Evolutionary conservation across 2,113 vertebrate species (phyloP), one percentile per base, ranked within the genome.

Genomic region (Cochlearius cochlearius): DNA sequence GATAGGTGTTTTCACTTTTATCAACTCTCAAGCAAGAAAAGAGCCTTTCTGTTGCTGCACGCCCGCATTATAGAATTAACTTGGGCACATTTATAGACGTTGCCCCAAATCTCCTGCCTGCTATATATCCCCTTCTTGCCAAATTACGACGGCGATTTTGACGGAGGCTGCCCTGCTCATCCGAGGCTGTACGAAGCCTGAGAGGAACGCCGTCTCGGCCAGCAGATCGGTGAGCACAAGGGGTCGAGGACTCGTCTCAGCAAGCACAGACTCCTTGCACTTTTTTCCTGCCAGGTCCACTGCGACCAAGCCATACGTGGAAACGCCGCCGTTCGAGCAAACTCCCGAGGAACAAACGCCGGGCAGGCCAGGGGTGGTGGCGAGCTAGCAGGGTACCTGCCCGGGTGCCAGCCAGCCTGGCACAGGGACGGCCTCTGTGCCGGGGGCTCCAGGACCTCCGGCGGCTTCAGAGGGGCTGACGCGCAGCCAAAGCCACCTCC

Each of bases 61-160:
- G 1, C 29, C 52, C 2, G 0, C 23, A 22, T 53, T 43, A 21
- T 2, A 43, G 77, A 79, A 71, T 80, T 85, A 74, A 90, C 50
- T 25, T 3, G 2, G 52, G 64, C 64, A 81, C 19, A 29, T 56
- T 47, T 59, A 59, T 2, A 14, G 1, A 52, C 0, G 3, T 63
- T 2, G 1, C 30, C 59, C 22, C 52, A 74, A 77, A 79, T 43
- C 10, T 10, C 58, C 80, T 53, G 21, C 69, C 8, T 9, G 5
- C 53, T n/a, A 11, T 10, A 45, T 19, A 15, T 10, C 29, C 22
- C 22, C 36, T 72, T 64, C 38, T 11, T 39, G 25, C 21, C 69
- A 69, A 49, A 58, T 43, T 36, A 23, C 0, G 0, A 17, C 3
- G 4, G 32, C 0, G 0, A 22, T 78, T 74, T 47, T 66, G 53